These are phyloP conservation scores for Galerucella calmariensis DNA, from an alignment of 2,888 invertebrate genomes.

Conservation along the genomic window DNA sequence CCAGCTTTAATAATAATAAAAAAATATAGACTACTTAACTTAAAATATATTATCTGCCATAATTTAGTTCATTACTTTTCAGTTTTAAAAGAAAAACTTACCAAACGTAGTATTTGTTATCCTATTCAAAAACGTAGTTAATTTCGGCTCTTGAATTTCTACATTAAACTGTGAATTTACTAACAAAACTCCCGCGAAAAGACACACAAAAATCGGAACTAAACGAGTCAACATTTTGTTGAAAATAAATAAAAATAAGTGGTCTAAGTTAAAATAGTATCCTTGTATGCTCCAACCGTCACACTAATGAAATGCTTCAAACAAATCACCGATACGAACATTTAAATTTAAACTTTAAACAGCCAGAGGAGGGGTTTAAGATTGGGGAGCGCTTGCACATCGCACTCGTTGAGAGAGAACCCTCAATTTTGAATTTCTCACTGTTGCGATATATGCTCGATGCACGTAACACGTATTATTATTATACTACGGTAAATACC, in stretches of 20 bases:
- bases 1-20: too few species aligned
- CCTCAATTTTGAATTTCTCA: constrained; percentile 18
- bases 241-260: background rate
- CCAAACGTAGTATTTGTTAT: constrained; percentile 57
- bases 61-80: background rate
- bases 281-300: background rate
- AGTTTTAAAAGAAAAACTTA: constrained; percentile 44
- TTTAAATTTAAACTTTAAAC: constrained; percentile 21
- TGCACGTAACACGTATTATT: constrained; percentile 29
- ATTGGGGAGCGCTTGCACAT: constrained; percentile 19
- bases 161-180: constrained; percentile 47
- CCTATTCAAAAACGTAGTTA: constrained; percentile 53
- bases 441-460: constrained; percentile 19
- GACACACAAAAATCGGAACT: constrained; percentile 32
- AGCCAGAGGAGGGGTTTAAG: constrained; percentile 12
- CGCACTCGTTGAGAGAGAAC: constrained; percentile 13
- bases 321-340: constrained; percentile 24
- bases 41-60: background rate
- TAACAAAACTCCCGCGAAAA: constrained; percentile 37
- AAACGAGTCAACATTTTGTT: constrained; percentile 21
- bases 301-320: constrained; percentile 21
- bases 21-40: background rate
- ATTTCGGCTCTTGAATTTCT: constrained; percentile 49
- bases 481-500: constrained; percentile 16
- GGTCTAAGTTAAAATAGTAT: background rate